A percentile compares a stretch with the other conserved stretches of the same genome.
These are phyloP conservation scores for Sphenopsis melanotis DNA, from an alignment of 2,797 vertebrate genomes.

Conservation along the genomic window DNA sequence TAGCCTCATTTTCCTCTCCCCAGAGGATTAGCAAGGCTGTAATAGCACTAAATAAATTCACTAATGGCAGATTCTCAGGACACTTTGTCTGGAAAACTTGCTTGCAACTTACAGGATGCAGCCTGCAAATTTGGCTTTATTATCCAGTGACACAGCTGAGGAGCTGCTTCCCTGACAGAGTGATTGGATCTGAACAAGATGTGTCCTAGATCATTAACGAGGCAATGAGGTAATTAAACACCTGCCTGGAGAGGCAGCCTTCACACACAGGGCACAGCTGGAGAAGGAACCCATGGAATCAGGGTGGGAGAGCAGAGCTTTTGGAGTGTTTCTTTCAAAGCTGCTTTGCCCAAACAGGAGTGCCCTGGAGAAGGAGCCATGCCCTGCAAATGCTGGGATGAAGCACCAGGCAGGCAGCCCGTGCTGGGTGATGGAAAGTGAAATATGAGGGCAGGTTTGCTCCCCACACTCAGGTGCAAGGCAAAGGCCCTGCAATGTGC, in stretches of 20 bases:
- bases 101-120: neutral
- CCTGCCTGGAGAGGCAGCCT: neutral
- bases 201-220: neutral
- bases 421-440: rapidly evolving
- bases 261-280: neutral
- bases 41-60: conserved; percentile 15
- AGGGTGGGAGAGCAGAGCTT: neutral
- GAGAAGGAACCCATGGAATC: neutral
- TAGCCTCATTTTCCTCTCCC: conserved; percentile 35
- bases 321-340: neutral
- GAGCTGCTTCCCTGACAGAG: neutral
- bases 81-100: conserved; percentile 40
- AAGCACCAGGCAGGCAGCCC: neutral
- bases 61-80: conserved; percentile 29
- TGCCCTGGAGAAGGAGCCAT: neutral
- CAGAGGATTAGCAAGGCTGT: conserved; percentile 37
- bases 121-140: neutral
- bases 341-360: neutral
- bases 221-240: neutral
- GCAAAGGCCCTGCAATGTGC: neutral
- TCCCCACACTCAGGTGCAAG: neutral
- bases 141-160: neutral
- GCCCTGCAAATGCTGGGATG: neutral
- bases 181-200: neutral
- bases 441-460: rapidly evolving